phyloP scores from a whole-genome alignment of 2,888 invertebrate species.

The Synanthedon tipuliformis region DNA sequence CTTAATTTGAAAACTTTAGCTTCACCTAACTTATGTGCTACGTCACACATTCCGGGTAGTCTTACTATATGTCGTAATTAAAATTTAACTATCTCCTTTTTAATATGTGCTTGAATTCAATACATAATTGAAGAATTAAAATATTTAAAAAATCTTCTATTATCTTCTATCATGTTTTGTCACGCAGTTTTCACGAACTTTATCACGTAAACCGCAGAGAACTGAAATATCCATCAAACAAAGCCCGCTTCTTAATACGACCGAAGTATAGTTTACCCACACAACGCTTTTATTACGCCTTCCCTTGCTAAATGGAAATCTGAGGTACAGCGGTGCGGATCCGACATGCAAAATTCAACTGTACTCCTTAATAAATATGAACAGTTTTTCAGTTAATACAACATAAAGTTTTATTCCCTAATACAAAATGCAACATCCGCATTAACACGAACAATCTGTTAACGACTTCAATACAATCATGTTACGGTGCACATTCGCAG shows the following conservation, averaged over 20 bases:
- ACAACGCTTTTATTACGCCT: conserved; percentile 22
- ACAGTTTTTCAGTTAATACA: conserved; percentile 25
- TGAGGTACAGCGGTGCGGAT: conserved; percentile 3
- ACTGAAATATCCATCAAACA: conserved; percentile 55
- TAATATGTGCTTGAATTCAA: neutral
- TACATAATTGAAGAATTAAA: conserved; percentile 10
- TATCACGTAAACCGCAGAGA: conserved; percentile 40
- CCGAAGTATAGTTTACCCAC: conserved; percentile 43
- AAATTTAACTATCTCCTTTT: too few relatives aligned
- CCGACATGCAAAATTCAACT: conserved; percentile 23
- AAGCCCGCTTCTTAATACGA: conserved; percentile 50
- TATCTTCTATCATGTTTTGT: conserved; percentile 16
- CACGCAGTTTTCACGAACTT: conserved; percentile 31
- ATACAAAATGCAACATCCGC: conserved; percentile 44
- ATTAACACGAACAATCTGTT: conserved; percentile 40
- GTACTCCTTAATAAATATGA: conserved; percentile 25
- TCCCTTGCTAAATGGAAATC: conserved; percentile 42
- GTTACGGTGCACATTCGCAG: conserved; percentile 54
- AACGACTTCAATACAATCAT: conserved; percentile 44
- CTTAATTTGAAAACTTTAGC: too few relatives aligned
- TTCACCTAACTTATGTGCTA: too few relatives aligned
- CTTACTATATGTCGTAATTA: too few relatives aligned
- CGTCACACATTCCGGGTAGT: too few relatives aligned
- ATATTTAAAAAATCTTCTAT: conserved; percentile 14
- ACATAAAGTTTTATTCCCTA: conserved; percentile 18